Conservation (phyloP, 2,113 vertebrate species). For the Xenus cinereus region DNA sequence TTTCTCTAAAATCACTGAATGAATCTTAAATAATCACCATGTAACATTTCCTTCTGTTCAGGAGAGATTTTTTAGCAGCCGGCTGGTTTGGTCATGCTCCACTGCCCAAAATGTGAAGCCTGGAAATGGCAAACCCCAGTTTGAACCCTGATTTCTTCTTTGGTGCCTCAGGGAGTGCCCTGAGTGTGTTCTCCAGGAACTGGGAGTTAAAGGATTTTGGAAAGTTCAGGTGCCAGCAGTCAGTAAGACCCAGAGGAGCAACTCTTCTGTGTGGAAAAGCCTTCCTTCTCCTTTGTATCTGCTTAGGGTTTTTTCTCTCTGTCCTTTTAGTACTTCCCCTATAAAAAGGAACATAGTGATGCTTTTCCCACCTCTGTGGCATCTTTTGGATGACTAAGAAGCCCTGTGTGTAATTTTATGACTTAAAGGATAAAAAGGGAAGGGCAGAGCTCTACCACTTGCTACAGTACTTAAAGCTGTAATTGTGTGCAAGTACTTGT, state of each 20-base stretch:
- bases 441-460: not conserved
- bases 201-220: not conserved
- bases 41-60: not conserved
- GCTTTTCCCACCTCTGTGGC: not conserved
- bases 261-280: not conserved
- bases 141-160: not conserved
- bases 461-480: slow-evolving; percentile 2
- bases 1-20: not conserved
- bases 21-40: not conserved
- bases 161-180: not conserved
- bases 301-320: not conserved
- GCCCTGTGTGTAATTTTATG: not conserved
- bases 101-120: not conserved
- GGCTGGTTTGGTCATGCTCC: not conserved
- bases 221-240: not conserved
- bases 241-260: not conserved
- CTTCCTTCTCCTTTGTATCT: not conserved
- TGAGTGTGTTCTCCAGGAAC: not conserved
- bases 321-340: not conserved
- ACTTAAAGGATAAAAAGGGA: not conserved
- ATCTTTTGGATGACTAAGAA: slow-evolving; percentile 24
- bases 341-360: not conserved
- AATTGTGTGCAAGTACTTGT: slow-evolving; percentile 11
- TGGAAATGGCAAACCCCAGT: not conserved
- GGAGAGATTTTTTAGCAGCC: not conserved